phyloP scores from a whole-genome alignment of 2,113 vertebrate genomes.

The Lichenostomus cassidix region DNA sequence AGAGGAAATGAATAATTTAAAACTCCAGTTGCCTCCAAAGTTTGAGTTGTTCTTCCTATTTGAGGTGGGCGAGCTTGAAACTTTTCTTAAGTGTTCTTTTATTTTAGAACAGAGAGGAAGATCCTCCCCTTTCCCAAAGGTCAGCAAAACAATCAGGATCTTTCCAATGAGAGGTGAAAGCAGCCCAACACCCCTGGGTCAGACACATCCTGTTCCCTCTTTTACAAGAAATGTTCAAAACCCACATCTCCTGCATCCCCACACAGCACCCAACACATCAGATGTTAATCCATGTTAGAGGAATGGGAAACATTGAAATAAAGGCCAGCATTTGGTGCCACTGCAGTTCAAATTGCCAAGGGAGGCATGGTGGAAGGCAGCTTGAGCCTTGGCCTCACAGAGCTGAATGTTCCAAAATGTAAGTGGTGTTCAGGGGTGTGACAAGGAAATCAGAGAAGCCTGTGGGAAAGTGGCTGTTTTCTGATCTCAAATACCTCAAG shows the following conservation, averaged over 20 bases:
- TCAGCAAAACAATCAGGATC: not conserved
- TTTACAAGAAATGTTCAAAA: rapidly evolving
- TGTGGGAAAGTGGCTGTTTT: not conserved
- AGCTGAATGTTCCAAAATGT: not conserved
- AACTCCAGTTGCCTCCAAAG: not conserved
- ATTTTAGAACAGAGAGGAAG: not conserved
- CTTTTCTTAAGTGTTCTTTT: not conserved
- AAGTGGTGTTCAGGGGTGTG: not conserved
- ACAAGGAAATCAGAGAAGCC: not conserved
- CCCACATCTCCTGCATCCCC: not conserved
- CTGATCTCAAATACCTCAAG: not conserved
- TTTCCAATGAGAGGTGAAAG: not conserved
- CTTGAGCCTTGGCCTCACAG: not conserved
- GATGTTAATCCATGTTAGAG: rapidly evolving
- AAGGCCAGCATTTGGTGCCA: not conserved
- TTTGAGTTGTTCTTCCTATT: not conserved
- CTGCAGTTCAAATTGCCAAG: not conserved
- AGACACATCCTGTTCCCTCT: not conserved
- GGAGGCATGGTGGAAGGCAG: not conserved
- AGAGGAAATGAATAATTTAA: not conserved
- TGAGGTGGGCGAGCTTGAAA: rapidly evolving
- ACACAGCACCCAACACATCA: not conserved
- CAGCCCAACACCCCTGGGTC: too few relatives aligned
- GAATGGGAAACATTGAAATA: not conserved
- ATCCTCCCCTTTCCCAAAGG: not conserved